Evolutionary conservation across 1,140 invertebrate genomes (phyloP).

Genomic region (Zaprionus tsacasi): DNA sequence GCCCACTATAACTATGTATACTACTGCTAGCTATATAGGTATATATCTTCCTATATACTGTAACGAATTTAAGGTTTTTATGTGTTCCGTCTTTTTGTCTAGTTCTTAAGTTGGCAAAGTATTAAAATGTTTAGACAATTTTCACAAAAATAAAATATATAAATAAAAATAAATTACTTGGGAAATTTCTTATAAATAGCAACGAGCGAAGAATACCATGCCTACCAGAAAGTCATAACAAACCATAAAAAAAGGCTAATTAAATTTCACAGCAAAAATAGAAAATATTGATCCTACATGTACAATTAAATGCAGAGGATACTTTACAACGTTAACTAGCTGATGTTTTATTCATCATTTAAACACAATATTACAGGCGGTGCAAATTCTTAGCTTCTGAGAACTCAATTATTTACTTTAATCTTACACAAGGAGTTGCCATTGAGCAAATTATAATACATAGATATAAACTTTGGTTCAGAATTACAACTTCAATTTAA

Average conservation of each 20-base stretch:
- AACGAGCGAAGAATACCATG: conserved; percentile 1
- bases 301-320: neutral
- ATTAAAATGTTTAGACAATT: conserved; percentile 64
- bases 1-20: conserved; percentile 15
- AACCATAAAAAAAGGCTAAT: neutral
- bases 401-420: conserved; percentile 42
- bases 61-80: conserved; percentile 58
- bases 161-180: neutral
- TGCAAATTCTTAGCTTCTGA: conserved; percentile 33
- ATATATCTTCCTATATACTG: conserved; percentile 23
- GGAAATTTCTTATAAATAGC: neutral
- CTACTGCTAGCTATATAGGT: conserved; percentile 8
- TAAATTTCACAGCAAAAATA: neutral
- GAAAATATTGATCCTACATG: neutral
- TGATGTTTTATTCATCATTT: conserved; percentile 50
- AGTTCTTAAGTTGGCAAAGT: conserved; percentile 63
- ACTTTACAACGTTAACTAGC: conserved; percentile 47
- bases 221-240: neutral
- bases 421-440: conserved; percentile 27
- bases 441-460: conserved; percentile 17
- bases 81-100: conserved; percentile 53
- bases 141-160: conserved; percentile 49
- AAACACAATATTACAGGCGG: conserved; percentile 60
- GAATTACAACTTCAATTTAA: neutral
- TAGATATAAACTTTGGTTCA: neutral